Evolutionary conservation across 1,140 invertebrate genomes (phyloP).

Genomic region (Eumaeus atala): DNA sequence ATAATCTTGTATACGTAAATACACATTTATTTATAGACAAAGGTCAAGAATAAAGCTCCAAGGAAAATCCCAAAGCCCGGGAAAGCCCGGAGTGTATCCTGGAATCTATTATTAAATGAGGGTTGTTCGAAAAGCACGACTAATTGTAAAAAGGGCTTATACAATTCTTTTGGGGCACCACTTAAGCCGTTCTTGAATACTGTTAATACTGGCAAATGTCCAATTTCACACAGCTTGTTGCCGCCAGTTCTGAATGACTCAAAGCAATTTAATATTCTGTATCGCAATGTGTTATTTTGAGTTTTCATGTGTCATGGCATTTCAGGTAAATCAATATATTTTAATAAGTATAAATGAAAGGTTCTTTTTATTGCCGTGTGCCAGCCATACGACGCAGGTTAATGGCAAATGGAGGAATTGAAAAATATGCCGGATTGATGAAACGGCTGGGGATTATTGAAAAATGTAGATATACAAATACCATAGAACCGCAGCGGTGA

Average conservation of each 20-base stretch:
- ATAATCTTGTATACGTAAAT: too few relatives aligned
- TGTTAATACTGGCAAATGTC: constrained; percentile 39
- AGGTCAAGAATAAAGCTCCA: background rate
- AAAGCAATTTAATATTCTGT: constrained; percentile 42
- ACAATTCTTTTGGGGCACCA: constrained; percentile 20
- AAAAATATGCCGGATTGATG: too few relatives aligned
- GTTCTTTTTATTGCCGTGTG: too few relatives aligned
- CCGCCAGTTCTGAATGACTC: constrained; percentile 37
- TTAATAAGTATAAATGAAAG: too few relatives aligned
- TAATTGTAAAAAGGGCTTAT: constrained; percentile 29
- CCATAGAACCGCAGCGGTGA: too few relatives aligned
- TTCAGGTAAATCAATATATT: background rate
- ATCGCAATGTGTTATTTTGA: constrained; percentile 11
- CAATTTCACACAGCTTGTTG: constrained; percentile 49
- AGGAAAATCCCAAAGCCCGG: background rate
- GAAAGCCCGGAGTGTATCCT: background rate
- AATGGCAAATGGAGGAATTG: too few relatives aligned
- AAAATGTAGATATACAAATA: too few relatives aligned
- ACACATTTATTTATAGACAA: background rate
- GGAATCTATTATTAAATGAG: constrained; percentile 8
- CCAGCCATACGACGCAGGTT: too few relatives aligned
- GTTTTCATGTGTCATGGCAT: background rate
- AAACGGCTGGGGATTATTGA: too few relatives aligned
- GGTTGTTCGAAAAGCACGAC: constrained; percentile 3
- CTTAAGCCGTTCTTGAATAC: constrained; percentile 25